These are phyloP conservation scores for Hippolais icterina DNA, from an alignment of 2,113 vertebrate species.

Conservation along the genomic window DNA sequence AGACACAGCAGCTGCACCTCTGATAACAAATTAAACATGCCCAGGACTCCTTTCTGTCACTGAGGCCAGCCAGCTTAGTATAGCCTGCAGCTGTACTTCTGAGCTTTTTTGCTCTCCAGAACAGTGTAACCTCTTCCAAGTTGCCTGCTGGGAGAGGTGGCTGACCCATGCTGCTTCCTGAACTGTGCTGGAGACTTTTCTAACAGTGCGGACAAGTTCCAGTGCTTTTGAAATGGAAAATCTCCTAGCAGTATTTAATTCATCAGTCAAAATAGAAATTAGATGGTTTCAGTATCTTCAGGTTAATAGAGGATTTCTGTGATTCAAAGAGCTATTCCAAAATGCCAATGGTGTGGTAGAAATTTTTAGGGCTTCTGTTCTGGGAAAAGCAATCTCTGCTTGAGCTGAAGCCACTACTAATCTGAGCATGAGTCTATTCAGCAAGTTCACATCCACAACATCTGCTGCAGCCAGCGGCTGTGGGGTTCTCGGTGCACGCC, in stretches of 20 bases:
- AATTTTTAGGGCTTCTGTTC: not conserved
- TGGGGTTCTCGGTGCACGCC: fast-evolving
- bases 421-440: not conserved
- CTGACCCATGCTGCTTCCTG: not conserved
- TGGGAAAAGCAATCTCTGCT: not conserved
- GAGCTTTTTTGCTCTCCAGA: not conserved
- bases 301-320: not conserved
- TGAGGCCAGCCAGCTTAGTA: not conserved
- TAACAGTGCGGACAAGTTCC: not conserved
- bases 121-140: not conserved
- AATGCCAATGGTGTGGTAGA: fast-evolving
- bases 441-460: not conserved
- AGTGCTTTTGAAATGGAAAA: not conserved
- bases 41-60: not conserved
- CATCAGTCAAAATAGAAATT: not conserved
- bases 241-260: not conserved
- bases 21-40: not conserved
- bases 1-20: not conserved
- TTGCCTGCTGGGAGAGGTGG: not conserved
- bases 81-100: not conserved
- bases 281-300: not conserved
- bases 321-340: not conserved
- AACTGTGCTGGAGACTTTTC: not conserved
- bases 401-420: not conserved
- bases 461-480: not conserved